These are phyloP conservation scores for Sciurus carolinensis DNA, from an alignment of 2,797 vertebrate genomes.

Conservation along the genomic window DNA sequence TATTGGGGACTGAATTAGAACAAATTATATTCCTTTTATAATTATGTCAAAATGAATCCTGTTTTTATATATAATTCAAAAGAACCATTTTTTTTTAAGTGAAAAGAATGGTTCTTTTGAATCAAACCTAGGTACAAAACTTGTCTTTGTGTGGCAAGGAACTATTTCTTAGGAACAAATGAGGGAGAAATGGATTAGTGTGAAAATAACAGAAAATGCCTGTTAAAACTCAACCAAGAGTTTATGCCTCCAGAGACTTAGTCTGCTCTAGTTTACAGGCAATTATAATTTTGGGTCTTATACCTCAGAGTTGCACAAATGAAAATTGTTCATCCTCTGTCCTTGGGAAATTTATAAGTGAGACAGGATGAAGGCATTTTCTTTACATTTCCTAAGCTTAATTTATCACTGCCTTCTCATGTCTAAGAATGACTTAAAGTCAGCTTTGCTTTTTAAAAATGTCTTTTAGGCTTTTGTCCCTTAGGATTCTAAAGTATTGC, in stretches of 20 bases:
- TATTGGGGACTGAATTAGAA: no score
- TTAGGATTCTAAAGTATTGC: neutral
- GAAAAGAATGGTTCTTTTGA: slow-evolving; percentile 35
- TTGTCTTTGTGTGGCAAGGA: slow-evolving; percentile 41
- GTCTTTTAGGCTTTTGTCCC: neutral
- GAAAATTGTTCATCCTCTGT: neutral
- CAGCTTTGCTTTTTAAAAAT: slow-evolving; percentile 29
- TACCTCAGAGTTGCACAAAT: slow-evolving; percentile 8
- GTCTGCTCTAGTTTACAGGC: neutral
- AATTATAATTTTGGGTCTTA: neutral
- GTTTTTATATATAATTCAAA: no score
- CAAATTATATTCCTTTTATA: no score
- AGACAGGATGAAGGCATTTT: slow-evolving; percentile 29
- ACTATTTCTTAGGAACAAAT: slow-evolving; percentile 57
- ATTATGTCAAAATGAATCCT: no score
- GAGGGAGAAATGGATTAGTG: slow-evolving; percentile 29
- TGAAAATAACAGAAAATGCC: slow-evolving; percentile 25
- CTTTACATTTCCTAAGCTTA: slow-evolving; percentile 30
- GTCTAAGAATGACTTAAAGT: no score
- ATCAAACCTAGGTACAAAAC: neutral
- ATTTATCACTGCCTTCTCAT: slow-evolving; percentile 32
- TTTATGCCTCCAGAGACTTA: neutral
- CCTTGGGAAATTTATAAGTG: slow-evolving; percentile 46
- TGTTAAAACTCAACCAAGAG: slow-evolving; percentile 29
- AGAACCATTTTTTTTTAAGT: no score